Evolutionary conservation across 2,113 vertebrate species (phyloP), one percentile per base, ranked within the genome.

Genomic region (Elachura formosa): DNA sequence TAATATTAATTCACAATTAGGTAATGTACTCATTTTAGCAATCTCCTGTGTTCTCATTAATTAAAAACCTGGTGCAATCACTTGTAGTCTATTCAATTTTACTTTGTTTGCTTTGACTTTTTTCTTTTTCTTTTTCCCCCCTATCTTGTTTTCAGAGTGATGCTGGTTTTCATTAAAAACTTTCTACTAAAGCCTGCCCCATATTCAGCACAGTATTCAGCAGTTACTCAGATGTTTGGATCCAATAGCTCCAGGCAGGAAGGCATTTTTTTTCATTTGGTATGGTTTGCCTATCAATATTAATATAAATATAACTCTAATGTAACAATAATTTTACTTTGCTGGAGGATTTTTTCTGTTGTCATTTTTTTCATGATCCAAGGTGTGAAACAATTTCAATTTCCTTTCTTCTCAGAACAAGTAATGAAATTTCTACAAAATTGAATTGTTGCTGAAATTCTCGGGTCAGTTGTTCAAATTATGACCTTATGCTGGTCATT

Each of bases 1-100:
- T 92, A 84, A 96, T 96, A 96, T 97, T 97, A 97, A 98, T 97
- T 98, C 94, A 87, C 84, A 51, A 87, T 91, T 93, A 96, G 93
- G 92, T 94, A 96, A 96, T 95, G 89, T 85, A 97, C 87, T 96
- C 93, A 94, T 94, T 97, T 97, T 95, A 96, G 78, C 66, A 81
- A 90, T 96, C 90, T 96, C 91, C 43, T 97, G 63, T 93, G 93
- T 97, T 96, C 94, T 94, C 75, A 89, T 93, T 98, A 96, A 98
- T 98, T 98, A 97, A 96, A 93, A 97, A 87, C 76, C 67, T 88
- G 52, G 63, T 96, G 94, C 34, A 96, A 89, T 80, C 66, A 75
- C 66, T 94, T 96, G 89, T 85, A 91, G 62, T 71, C 69, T 95
- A 63, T 61, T 87, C 41, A 56, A 68, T 84, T 87, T 96, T 64